A percentile compares a stretch with the other conserved stretches of the same genome.
Evolutionary conservation across 2,113 vertebrate genomes (phyloP).

Genomic region (Scopus umbretta): DNA sequence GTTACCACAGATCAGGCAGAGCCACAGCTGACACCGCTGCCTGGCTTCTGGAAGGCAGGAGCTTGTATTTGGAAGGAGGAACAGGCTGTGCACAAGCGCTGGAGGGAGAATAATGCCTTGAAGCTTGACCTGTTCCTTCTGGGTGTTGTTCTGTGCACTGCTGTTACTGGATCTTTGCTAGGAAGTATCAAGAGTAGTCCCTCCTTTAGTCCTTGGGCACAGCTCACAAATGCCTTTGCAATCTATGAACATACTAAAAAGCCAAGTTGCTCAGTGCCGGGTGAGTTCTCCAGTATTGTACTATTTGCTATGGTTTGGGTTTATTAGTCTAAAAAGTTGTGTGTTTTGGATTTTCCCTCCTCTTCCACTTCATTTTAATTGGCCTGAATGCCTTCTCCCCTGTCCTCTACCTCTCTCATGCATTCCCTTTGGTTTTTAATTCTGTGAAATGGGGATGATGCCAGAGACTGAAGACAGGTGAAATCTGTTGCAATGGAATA

Average conservation of each 20-base stretch:
- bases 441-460: background rate
- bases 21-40: background rate
- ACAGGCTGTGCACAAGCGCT: background rate
- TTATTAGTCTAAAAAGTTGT: background rate
- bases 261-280: background rate
- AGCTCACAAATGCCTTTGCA: background rate
- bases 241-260: background rate
- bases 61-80: background rate
- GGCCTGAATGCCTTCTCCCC: background rate
- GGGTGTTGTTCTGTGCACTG: background rate
- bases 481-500: background rate
- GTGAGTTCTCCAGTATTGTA: background rate
- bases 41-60: background rate
- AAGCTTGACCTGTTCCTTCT: background rate
- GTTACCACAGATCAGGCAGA: background rate
- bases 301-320: background rate
- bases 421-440: background rate
- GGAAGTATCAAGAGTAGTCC: background rate
- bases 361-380: background rate
- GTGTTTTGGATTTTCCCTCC: background rate
- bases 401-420: background rate
- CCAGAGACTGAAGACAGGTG: background rate
- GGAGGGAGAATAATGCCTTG: background rate
- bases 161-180: background rate
- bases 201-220: background rate